Conservation (phyloP, 2,113 vertebrate species). For the Rhinopomastus cyanomelas region DNA sequence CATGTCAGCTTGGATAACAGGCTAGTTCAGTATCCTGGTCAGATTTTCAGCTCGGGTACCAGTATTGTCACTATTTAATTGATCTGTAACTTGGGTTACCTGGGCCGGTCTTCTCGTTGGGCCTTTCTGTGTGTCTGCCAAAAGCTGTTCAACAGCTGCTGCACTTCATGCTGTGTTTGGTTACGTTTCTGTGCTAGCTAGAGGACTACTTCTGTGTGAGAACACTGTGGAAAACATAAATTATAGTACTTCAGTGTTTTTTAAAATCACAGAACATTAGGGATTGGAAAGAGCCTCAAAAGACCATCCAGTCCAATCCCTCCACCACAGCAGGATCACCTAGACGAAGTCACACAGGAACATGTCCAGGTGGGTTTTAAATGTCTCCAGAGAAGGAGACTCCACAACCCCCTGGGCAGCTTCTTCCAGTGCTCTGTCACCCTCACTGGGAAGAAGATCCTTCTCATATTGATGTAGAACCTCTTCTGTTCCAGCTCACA, state of each 20-base stretch:
- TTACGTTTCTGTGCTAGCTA: not conserved
- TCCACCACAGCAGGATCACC: no score
- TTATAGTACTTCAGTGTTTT: not conserved
- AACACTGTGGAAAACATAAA: not conserved
- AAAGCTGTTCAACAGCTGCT: constrained; percentile 2
- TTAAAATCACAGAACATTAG: no score
- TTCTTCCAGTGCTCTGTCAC: no score
- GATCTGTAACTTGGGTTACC: not conserved
- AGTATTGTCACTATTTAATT: constrained; percentile 37
- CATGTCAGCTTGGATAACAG: not conserved
- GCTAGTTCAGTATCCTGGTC: constrained; percentile 18
- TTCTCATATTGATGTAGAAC: no score
- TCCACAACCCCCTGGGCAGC: no score
- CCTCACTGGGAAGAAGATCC: no score
- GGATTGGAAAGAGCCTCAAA: no score
- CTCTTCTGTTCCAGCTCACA: no score
- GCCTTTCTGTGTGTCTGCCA: not conserved
- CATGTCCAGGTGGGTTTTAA: no score
- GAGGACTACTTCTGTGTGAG: not conserved
- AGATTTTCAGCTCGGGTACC: constrained; percentile 14
- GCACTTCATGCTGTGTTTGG: not conserved
- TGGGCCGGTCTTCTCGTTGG: constrained; percentile 14
- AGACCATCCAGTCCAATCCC: no score
- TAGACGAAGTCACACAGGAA: no score
- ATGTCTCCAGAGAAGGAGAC: no score